A percentile compares a stretch with the other conserved stretches of the same genome.
Evolutionary conservation across 1,140 invertebrate genomes (phyloP).

Genomic region (Euwallacea similis): DNA sequence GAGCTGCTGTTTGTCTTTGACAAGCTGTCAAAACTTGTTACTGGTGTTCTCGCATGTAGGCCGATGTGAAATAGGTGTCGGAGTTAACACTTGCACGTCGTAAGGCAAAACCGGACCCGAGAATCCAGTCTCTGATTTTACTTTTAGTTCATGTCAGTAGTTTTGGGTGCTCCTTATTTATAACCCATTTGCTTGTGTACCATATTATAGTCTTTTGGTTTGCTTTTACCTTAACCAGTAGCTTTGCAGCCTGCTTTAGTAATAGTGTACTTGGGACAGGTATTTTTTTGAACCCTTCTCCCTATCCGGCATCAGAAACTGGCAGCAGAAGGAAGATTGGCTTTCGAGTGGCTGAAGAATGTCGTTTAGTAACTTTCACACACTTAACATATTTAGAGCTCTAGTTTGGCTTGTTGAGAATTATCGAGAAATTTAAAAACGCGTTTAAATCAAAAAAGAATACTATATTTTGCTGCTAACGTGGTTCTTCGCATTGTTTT

Average conservation of each 20-base stretch:
- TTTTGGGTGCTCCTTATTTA: slow-evolving; percentile 45
- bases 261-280: slow-evolving; percentile 25
- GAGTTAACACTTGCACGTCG: slow-evolving; percentile 44
- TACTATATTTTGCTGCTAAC: too few species aligned
- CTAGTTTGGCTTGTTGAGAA: too few species aligned
- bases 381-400: too few species aligned
- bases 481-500: too few species aligned
- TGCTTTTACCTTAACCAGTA: slow-evolving; percentile 27
- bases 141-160: slow-evolving; percentile 42
- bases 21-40: too few species aligned
- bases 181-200: slow-evolving; percentile 40
- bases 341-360: slow-evolving; percentile 4
- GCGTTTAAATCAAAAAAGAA: too few species aligned
- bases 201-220: slow-evolving; percentile 33
- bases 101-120: slow-evolving; percentile 50
- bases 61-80: slow-evolving; percentile 35
- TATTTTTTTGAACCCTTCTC: slow-evolving; percentile 40
- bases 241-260: slow-evolving; percentile 34
- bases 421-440: too few species aligned
- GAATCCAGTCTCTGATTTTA: slow-evolving; percentile 51
- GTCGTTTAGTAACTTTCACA: slow-evolving; percentile 24
- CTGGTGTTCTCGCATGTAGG: neutral
- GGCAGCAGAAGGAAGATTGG: slow-evolving; percentile 9
- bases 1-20: too few species aligned
- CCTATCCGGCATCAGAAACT: slow-evolving; percentile 28